Conservation (phyloP, 2,888 invertebrate species). For the Latrodectus hesperus region DNA sequence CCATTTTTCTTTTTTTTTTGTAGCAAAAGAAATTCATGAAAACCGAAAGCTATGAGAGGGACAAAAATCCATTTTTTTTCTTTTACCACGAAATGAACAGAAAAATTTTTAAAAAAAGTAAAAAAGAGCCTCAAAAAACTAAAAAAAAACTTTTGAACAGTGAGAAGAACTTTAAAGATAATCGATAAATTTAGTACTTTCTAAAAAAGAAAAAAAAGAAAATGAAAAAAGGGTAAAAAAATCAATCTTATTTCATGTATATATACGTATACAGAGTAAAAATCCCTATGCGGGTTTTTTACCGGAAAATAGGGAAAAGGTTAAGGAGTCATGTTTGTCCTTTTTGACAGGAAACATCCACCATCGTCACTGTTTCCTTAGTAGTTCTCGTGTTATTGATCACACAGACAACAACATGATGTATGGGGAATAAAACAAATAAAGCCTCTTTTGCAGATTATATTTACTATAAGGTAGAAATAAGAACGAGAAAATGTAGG, state of each 20-base stretch:
- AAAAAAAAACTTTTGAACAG: constrained; percentile 32
- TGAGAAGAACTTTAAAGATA: constrained; percentile 56
- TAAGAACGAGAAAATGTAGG: neutral
- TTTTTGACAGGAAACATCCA: neutral
- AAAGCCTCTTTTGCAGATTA: neutral
- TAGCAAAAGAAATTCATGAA: constrained; percentile 24
- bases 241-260: constrained; percentile 30
- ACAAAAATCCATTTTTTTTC: constrained; percentile 25
- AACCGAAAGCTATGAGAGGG: constrained; percentile 20
- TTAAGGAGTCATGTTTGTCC: neutral
- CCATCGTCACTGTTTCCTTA: neutral
- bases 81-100: constrained; percentile 9
- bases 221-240: constrained; percentile 7
- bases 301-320: neutral
- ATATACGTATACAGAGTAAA: constrained; percentile 32
- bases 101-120: neutral
- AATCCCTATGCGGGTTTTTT: neutral
- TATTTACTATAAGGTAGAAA: constrained; percentile 20
- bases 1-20: neutral
- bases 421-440: constrained; percentile 20
- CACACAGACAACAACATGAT: constrained; percentile 44
- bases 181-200: constrained; percentile 58
- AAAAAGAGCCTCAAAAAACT: neutral
- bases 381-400: constrained; percentile 18
- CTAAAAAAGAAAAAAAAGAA: neutral